Base-by-base conservation (phyloP, 1,140 invertebrate species). In the Drosophila watanabei region DNA sequence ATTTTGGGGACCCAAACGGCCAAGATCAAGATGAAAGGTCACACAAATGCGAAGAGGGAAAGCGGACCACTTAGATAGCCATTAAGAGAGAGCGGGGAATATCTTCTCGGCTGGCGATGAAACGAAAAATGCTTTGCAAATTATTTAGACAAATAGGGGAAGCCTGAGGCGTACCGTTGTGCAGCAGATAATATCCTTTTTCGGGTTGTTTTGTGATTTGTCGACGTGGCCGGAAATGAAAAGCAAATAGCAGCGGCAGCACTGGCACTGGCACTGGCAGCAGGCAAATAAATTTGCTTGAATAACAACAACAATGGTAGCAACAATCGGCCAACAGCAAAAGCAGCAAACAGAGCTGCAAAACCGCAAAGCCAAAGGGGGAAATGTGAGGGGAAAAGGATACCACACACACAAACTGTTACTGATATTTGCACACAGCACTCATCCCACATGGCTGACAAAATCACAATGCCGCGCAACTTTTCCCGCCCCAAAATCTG, bases 211-310 rank as follows among this genome's bases (percentile, higher is more conserved):
- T 82, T 89, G 68, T 90, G 86, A 89, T 89, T 89, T 90, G 86
- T 89, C 86, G 86, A 82, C 86, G 82, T 90, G 79, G 86, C 86
- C 85, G 85, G 85, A 89, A 89, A 89, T 89, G 85, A 89, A 89
- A 89, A 89, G 79, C 86, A 89, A 89, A 89, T 83, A 89, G 75
- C 85, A 64, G 43, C 60, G 35, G 11, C 45, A 60, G 33, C 24
- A 24, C 24, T 60, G 28, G 13, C 49, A 60, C 20, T 63, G 54
- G 41, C 57, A 56, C 14, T 56, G 32, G 59, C 57, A 79, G 48
- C 59, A 45, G 43, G 78, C 61, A 80, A 80, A 73, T 75, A 80
- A 68, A 80, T 80, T 80, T 80, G 61, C 77, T 73, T 80, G 79
- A 80, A 80, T 80, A 79, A 80, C 79, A 82, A 32, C 76, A 80